These are phyloP conservation scores for Noctua pronuba DNA, from an alignment of 2,888 invertebrate species.

Conservation along the genomic window DNA sequence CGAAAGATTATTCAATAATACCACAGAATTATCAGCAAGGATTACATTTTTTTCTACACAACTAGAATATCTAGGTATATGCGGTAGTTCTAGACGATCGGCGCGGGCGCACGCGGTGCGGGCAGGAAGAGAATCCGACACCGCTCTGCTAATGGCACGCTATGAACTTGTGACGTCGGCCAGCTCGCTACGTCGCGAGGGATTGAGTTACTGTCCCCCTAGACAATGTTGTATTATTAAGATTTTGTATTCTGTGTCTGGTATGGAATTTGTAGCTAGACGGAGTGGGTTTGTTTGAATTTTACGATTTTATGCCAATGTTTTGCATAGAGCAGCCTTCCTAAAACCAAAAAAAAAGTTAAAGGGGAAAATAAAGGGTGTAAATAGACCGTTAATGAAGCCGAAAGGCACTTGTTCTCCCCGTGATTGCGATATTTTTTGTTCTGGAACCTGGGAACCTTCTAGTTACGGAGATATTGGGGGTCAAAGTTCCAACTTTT, in stretches of 20 bases:
- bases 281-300: background rate
- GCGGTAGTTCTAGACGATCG: conserved; percentile 43
- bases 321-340: background rate
- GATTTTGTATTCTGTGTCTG: conserved; percentile 42
- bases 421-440: no score
- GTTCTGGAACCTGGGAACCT: no score
- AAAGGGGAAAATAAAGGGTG: no score
- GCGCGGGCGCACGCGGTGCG: conserved; percentile 56
- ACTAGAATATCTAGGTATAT: conserved; percentile 42
- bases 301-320: background rate
- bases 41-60: conserved; percentile 34
- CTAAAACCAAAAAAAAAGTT: no score
- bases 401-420: no score
- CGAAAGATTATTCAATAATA: conserved; percentile 24
- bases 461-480: no score
- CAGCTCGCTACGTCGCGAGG: conserved; percentile 63
- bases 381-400: no score
- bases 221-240: conserved; percentile 63
- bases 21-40: conserved; percentile 29
- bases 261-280: conserved; percentile 18
- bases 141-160: conserved; percentile 79
- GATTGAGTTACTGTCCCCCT: conserved; percentile 67
- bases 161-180: conserved; percentile 68
- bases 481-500: no score
- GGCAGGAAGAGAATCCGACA: conserved; percentile 84